Evolutionary conservation across 2,113 vertebrate species (phyloP), one percentile per base, ranked within the genome.

Genomic region (Equus przewalskii): DNA sequence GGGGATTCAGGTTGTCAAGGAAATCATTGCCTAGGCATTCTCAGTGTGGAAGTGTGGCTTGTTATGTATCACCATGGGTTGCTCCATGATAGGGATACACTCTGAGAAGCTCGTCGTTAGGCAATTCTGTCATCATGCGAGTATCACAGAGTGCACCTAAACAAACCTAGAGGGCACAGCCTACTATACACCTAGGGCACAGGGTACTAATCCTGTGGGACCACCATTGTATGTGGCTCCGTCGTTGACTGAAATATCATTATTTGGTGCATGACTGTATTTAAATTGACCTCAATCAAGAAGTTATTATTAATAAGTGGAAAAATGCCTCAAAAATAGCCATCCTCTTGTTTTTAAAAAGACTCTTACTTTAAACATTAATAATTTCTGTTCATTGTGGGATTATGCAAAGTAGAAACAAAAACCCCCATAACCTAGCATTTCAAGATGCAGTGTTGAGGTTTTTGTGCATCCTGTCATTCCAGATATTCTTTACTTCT

Each of bases 381-480:
- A 1, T 80, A 13, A 83, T 82, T 89, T 78, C 54, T 92, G 36
- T 88, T 97, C 64, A 10, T 18, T 44, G 49, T 92, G 83, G 46
- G 72, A 28, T 65, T 85, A 60, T 75, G 94, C n/a, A 28, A 24
- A 75, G 87, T 56, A 49, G 84, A 78, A 28, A 41, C 9, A 62
- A 22, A 26, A n/a, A 13, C 33, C 44, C 19, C 41, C 1, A 0
- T 28, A 46, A 51, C n/a, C 18, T 7, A 21, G 33, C 13, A 1
- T 36, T 70, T 65, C 6, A 4, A 16, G 51, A 16, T 4, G 7
- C 7, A 0, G 2, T 0, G 0, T 36, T 22, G 8, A 7, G 49
- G 28, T 33, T 11, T 69, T 19, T 15, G 4, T 54, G 14, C 0
- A 46, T 0, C 7, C 1, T 6, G 41, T 5, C 41, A 5, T 10